Evolutionary conservation across 37 sponge, comb jelly and placozoan genomes (phyloP).

Genomic region (Bolinopsis microptera): DNA sequence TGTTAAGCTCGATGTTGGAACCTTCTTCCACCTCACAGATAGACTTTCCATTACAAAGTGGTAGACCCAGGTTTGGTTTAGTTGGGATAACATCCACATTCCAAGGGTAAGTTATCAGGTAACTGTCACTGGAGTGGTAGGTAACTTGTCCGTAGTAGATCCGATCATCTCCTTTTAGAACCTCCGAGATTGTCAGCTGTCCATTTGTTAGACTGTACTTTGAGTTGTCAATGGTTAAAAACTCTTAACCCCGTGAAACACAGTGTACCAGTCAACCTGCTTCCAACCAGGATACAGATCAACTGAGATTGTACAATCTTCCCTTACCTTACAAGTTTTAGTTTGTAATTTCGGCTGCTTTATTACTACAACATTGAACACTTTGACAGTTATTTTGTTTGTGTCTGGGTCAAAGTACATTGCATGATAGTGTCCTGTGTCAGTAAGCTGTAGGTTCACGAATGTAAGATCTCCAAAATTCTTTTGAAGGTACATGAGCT

Average conservation of each 20-base stretch:
- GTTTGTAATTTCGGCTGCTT: neutral
- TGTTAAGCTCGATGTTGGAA: neutral
- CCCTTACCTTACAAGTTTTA: neutral
- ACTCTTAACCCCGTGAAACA: neutral
- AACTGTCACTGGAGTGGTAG: neutral
- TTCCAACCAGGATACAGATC: conserved; percentile 13
- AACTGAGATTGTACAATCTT: neutral
- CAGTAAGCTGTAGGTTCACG: neutral
- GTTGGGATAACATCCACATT: neutral
- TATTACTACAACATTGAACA: neutral
- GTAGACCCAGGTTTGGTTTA: neutral
- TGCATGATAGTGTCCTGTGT: conserved; percentile 15
- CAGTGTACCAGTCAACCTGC: neutral
- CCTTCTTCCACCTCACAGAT: neutral
- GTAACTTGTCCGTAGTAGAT: conserved; percentile 36
- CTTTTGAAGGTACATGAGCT: neutral
- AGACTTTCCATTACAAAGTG: neutral
- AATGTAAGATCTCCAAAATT: neutral
- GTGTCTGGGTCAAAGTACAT: conserved; percentile 4
- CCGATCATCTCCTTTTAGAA: neutral
- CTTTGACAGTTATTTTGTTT: neutral
- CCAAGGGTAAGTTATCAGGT: conserved; percentile 18
- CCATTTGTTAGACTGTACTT: neutral
- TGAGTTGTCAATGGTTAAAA: neutral
- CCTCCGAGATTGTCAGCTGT: neutral